Evolutionary conservation across 1,140 invertebrate genomes (phyloP), one percentile per base, ranked within the genome.

Genomic region (Solen grandis): DNA sequence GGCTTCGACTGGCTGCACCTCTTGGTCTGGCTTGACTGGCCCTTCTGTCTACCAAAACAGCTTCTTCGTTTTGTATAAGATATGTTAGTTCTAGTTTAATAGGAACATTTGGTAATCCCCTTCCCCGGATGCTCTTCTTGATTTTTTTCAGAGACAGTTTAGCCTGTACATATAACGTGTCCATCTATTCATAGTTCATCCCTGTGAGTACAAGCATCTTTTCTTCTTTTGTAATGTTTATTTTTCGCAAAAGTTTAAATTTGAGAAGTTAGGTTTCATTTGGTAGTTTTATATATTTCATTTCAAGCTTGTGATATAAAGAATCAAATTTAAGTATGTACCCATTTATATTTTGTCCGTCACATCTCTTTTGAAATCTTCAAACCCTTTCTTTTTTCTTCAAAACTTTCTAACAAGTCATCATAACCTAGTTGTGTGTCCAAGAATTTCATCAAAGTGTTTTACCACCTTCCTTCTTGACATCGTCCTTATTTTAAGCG

Each of bases 171-270:
- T 85, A 83, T 19, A 85, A 62, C 8, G 57, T 82, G 22, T 52
- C 69, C n/a, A n/a, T n/a, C 10, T 77, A 72, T 38, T 82, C 83
- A 74, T 79, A 83, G 38, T 86, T 81, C 75, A 85, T 86, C 3
- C 83, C 72, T 27, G 85, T 86, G n/a, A 86, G 69, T 5, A 84
- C 79, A 14, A 86, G 52, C 76, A 83, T 80, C 70, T 73, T 73
- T 60, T 83, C 68, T 54, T 83, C 81, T n/a, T 84, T 85, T 35
- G 72, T 80, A 22, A 84, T 81, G 36, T 76, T 76, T 74, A 80
- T 72, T 46, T 65, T 75, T 35, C 77, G 82, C 25, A 84, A 62
- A 16, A 86, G 27, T 70, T 82, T 85, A 66, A 86, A 83, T n/a
- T 81, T 77, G 19, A 85, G 52, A 35, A 83, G n/a, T n/a, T n/a